phyloP scores from a whole-genome alignment of 2,888 invertebrate genomes.

The Coelogynopora nodosa region DNA sequence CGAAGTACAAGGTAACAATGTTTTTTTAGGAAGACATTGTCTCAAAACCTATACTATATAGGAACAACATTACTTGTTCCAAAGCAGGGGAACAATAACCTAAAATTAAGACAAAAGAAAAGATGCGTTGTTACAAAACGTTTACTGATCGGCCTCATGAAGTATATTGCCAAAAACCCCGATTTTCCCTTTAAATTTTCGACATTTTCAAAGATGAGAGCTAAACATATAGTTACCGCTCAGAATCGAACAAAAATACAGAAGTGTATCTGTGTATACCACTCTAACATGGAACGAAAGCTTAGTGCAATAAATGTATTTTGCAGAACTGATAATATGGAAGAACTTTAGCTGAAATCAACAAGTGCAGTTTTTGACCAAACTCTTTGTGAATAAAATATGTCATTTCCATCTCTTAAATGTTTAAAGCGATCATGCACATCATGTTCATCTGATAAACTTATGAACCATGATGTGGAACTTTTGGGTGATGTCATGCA shows the following conservation, averaged over 20 bases:
- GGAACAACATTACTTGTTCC: background rate
- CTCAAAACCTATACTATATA: background rate
- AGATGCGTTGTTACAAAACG: background rate
- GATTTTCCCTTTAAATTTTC: background rate
- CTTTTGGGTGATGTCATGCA: background rate
- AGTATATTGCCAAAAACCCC: background rate
- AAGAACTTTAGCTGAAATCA: background rate
- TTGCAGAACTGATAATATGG: background rate
- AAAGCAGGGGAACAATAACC: background rate
- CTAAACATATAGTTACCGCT: background rate
- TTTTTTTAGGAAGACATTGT: background rate
- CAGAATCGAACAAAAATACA: background rate
- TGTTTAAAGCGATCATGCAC: background rate
- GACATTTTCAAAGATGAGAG: constrained; percentile 18
- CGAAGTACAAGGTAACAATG: background rate
- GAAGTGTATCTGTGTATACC: background rate
- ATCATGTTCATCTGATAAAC: background rate
- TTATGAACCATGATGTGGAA: background rate
- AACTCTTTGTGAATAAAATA: background rate
- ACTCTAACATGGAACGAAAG: background rate
- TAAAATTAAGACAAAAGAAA: constrained; percentile 4
- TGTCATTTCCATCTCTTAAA: background rate
- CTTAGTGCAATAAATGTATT: background rate
- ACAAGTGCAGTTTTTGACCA: background rate
- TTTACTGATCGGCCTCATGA: background rate